A percentile compares a stretch with the other conserved stretches of the same genome.
phyloP scores from a whole-genome alignment of 2,113 vertebrate species.

The Apteryx mantelli region DNA sequence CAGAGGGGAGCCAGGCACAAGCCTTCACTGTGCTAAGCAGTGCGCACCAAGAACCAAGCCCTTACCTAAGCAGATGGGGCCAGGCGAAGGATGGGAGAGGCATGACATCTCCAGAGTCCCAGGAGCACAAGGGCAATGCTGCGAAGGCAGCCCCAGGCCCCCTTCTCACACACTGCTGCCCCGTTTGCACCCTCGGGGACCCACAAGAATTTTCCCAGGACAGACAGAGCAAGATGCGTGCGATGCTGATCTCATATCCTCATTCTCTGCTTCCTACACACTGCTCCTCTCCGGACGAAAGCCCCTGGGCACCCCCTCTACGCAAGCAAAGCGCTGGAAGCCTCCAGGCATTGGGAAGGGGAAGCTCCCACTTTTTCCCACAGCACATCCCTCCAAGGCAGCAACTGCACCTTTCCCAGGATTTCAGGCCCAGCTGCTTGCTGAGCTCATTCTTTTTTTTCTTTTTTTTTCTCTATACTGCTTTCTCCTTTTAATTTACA shows the following conservation, averaged over 20 bases:
- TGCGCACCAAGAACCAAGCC: neutral
- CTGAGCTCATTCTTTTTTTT: neutral
- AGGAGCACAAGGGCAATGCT: neutral
- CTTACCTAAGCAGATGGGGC: neutral
- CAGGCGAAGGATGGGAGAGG: neutral
- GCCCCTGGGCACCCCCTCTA: neutral
- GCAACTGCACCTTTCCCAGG: neutral
- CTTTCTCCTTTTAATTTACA: neutral
- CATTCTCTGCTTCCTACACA: neutral
- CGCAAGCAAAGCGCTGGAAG: neutral
- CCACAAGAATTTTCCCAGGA: neutral
- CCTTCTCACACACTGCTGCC: neutral
- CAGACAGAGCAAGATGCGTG: neutral
- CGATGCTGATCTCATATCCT: neutral
- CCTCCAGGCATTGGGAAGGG: neutral
- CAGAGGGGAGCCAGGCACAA: too few relatives aligned
- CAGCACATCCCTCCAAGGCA: neutral
- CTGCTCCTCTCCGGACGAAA: neutral
- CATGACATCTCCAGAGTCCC: accelerated
- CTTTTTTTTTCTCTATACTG: neutral
- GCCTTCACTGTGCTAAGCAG: neutral
- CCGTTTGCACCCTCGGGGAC: neutral
- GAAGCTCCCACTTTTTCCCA: neutral
- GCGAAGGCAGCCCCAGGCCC: neutral
- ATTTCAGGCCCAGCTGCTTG: neutral